A percentile compares a stretch with the other conserved stretches of the same genome.
Conservation (phyloP, 2,113 vertebrate genomes). For the Oxygymnocypris stewartii region DNA sequence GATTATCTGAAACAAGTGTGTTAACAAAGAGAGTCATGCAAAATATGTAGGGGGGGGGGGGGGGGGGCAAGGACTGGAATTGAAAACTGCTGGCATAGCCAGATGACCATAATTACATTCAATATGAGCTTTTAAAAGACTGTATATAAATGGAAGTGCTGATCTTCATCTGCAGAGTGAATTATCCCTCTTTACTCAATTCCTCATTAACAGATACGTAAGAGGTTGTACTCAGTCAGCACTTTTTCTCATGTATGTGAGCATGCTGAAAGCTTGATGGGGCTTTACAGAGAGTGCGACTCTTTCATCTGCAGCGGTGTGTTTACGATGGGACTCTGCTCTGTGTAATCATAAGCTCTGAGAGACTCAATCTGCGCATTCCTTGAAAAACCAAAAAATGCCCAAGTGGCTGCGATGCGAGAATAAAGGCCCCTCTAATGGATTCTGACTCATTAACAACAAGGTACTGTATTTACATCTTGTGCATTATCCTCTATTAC, state of each 20-base stretch:
- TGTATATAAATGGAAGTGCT: background rate
- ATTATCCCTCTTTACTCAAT: background rate
- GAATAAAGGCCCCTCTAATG: constrained; percentile 31
- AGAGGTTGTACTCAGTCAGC: constrained; percentile 21
- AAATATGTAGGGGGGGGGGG: no score
- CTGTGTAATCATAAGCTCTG: constrained; percentile 22
- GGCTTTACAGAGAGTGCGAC: background rate
- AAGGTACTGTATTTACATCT: constrained; percentile 34
- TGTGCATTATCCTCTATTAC: constrained; percentile 31
- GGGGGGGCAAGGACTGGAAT: no score
- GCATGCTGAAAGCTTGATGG: constrained; percentile 48
- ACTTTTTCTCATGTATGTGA: background rate
- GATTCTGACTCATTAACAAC: constrained; percentile 22
- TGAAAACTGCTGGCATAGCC: background rate
- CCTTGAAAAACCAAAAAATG: constrained; percentile 18
- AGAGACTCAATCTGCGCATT: background rate
- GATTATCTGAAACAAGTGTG: no score
- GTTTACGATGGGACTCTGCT: constrained; percentile 20
- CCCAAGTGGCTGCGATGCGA: constrained; percentile 11
- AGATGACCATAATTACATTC: background rate
- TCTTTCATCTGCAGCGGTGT: constrained; percentile 30
- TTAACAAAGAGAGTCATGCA: no score
- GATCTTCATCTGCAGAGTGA: background rate
- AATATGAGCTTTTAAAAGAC: background rate
- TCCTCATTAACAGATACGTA: background rate